Percentiles rank a stretch among this genome's conserved stretches.
Conservation (phyloP, 2,797 vertebrate genomes). For the Cuniculus paca region DNA sequence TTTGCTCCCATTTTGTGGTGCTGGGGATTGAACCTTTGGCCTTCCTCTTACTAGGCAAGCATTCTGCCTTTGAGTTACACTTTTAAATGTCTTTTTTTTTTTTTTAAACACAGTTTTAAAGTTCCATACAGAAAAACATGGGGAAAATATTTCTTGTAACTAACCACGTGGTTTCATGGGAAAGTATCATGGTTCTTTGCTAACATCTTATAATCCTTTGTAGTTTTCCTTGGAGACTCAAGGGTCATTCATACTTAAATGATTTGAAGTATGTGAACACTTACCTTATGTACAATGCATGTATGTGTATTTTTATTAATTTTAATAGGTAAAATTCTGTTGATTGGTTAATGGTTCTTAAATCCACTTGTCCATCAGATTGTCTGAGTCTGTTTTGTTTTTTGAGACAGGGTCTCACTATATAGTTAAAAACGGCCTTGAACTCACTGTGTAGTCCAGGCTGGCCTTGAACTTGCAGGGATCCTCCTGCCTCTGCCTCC, state of each 20-base stretch:
- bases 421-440: not conserved
- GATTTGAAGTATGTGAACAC: conserved; percentile 38
- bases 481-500: not conserved
- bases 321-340: not conserved
- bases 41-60: not conserved
- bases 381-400: not conserved
- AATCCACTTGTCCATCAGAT: conserved; percentile 25
- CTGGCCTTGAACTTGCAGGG: not conserved
- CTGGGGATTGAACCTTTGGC: not conserved
- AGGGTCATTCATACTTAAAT: not conserved
- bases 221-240: conserved; percentile 26
- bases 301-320: conserved; percentile 11
- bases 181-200: not conserved
- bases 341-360: conserved; percentile 23
- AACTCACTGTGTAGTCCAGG: not conserved
- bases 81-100: not conserved
- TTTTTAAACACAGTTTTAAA: not conserved
- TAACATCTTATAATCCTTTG: not conserved
- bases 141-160: not conserved
- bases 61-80: not conserved
- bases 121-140: not conserved
- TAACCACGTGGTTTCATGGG: not conserved
- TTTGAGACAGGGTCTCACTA: not conserved
- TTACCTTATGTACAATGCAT: not conserved
- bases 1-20: not conserved